phyloP scores from a whole-genome alignment of 2,113 vertebrate species.

The Cheirogaleus medius region DNA sequence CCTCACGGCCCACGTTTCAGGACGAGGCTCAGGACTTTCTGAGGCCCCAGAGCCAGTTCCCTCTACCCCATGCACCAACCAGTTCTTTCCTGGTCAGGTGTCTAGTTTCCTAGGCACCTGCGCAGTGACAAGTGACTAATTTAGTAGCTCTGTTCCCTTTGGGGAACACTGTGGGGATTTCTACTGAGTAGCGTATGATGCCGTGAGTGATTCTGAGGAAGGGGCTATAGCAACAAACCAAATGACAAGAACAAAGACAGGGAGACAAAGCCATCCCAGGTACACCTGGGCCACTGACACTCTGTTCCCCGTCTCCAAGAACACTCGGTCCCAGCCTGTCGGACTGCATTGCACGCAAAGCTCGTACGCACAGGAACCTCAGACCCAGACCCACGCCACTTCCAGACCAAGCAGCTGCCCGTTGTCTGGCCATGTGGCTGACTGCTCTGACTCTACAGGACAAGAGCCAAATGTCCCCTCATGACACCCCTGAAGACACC shows the following conservation, averaged over 20 bases:
- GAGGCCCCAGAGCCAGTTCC: no score
- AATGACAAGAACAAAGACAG: background rate
- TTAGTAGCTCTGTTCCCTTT: fast-evolving
- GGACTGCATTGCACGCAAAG: fast-evolving
- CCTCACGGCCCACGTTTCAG: no score
- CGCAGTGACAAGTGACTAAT: fast-evolving
- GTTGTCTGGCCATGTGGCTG: background rate
- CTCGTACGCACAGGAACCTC: fast-evolving
- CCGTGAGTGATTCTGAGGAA: background rate
- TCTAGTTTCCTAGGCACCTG: background rate
- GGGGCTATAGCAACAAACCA: fast-evolving
- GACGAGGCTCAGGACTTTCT: background rate
- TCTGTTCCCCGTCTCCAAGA: background rate
- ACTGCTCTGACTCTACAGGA: background rate
- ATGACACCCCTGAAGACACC: fast-evolving
- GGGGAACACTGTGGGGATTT: fast-evolving
- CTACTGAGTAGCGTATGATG: fast-evolving
- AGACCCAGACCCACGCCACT: background rate
- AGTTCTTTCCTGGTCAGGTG: background rate
- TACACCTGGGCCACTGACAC: background rate
- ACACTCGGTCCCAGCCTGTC: background rate
- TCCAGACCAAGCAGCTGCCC: background rate
- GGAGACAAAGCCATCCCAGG: background rate
- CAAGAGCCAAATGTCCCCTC: background rate
- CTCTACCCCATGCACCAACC: fast-evolving